These are phyloP conservation scores for Ypsolopha sequella DNA, from an alignment of 2,888 invertebrate genomes.

Conservation along the genomic window DNA sequence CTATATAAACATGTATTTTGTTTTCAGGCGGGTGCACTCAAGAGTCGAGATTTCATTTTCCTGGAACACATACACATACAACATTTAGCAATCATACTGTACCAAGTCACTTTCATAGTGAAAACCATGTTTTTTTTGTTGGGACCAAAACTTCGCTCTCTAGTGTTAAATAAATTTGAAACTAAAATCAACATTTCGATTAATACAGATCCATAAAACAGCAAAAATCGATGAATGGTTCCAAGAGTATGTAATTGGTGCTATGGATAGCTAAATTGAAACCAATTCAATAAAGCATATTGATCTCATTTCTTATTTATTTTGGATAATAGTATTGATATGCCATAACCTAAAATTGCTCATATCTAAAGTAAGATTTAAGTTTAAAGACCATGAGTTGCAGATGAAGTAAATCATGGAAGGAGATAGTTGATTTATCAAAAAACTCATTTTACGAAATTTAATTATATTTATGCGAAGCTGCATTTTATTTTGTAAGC, in stretches of 20 bases:
- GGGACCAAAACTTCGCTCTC: slow-evolving; percentile 3
- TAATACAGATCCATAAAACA: background rate
- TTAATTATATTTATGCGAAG: background rate
- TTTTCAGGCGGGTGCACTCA: too few relatives aligned
- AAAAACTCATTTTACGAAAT: background rate
- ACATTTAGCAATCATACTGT: too few relatives aligned
- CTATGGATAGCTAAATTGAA: slow-evolving; percentile 5
- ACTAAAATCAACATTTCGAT: background rate
- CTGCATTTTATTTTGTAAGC: background rate
- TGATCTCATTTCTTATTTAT: slow-evolving; percentile 65
- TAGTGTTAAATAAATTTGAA: background rate
- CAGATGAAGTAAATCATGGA: slow-evolving; percentile 17
- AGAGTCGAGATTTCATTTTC: too few relatives aligned
- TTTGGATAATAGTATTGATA: slow-evolving; percentile 49
- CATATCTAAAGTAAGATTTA: slow-evolving; percentile 39
- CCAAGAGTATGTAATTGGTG: slow-evolving; percentile 1
- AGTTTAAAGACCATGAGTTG: slow-evolving; percentile 14
- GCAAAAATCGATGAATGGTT: background rate
- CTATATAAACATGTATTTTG: too few relatives aligned
- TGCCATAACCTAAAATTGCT: slow-evolving; percentile 50
- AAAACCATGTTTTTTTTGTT: background rate
- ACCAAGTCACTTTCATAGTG: too few relatives aligned
- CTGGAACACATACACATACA: too few relatives aligned
- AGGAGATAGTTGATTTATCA: slow-evolving; percentile 21
- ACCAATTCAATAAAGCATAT: slow-evolving; percentile 30